Percentiles rank a stretch among this genome's conserved stretches.
Conservation (phyloP, 1,140 invertebrate species). For the Leguminivora glycinivorella region DNA sequence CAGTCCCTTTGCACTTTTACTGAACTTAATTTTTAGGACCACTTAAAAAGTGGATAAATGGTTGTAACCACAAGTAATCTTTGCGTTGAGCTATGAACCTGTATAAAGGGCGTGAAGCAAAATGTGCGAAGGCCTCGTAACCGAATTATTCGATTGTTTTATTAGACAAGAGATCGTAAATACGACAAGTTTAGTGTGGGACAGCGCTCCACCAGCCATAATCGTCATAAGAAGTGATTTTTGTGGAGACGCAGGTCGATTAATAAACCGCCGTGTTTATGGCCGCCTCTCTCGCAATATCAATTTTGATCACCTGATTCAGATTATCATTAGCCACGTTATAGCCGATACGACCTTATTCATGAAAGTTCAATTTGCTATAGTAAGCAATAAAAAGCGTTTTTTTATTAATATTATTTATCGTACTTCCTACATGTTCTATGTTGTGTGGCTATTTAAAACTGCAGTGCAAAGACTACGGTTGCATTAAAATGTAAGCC, state of each 20-base stretch:
- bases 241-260: slow-evolving; percentile 54
- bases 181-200: slow-evolving; percentile 48
- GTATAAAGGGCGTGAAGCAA: slow-evolving; percentile 39
- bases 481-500: slow-evolving; percentile 3
- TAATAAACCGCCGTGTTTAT: slow-evolving; percentile 51
- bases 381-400: slow-evolving; percentile 28
- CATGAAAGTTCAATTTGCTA: slow-evolving; percentile 30
- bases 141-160: slow-evolving; percentile 66
- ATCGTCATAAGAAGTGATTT: slow-evolving; percentile 59
- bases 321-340: slow-evolving; percentile 27
- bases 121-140: slow-evolving; percentile 38
- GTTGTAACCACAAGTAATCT: slow-evolving; percentile 27
- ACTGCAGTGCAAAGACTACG: slow-evolving; percentile 14
- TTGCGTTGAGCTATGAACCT: slow-evolving; percentile 35
- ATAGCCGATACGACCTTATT: slow-evolving; percentile 30
- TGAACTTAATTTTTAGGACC: neutral
- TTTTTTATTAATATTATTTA: slow-evolving; percentile 28
- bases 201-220: slow-evolving; percentile 35
- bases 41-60: neutral
- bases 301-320: slow-evolving; percentile 33
- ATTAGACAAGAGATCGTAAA: slow-evolving; percentile 69
- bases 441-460: slow-evolving; percentile 20
- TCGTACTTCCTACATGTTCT: slow-evolving; percentile 23
- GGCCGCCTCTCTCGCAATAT: slow-evolving; percentile 30
- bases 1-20: neutral